These are phyloP conservation scores for Charina bottae DNA, from an alignment of 2,113 vertebrate species.

Conservation along the genomic window DNA sequence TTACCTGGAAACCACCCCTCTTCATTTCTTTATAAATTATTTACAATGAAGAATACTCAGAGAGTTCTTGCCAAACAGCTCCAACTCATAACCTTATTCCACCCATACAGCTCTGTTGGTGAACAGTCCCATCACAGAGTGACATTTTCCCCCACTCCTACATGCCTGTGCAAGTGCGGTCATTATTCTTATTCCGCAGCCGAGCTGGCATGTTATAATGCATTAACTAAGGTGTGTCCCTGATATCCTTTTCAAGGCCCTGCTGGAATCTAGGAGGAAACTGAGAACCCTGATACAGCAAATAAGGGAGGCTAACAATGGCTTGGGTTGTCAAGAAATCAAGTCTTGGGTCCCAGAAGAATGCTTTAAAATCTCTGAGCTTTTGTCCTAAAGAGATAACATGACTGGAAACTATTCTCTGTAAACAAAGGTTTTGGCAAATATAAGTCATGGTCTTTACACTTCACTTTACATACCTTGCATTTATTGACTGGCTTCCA, in stretches of 20 bases:
- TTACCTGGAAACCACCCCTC: neutral
- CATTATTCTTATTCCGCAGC: conserved; percentile 19
- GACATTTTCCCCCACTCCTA: neutral
- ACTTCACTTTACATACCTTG: conserved; percentile 72
- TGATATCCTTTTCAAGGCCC: conserved; percentile 21
- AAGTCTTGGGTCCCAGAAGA: conserved; percentile 24
- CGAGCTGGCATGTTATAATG: neutral
- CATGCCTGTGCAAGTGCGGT: neutral
- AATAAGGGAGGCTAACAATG: conserved; percentile 30
- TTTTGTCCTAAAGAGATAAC: conserved; percentile 54
- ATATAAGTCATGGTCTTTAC: conserved; percentile 54
- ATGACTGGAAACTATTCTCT: conserved; percentile 37
- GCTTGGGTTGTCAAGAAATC: conserved; percentile 46
- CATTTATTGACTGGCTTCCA: conserved; percentile 75
- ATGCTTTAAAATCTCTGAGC: conserved; percentile 31
- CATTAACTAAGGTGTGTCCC: conserved; percentile 26
- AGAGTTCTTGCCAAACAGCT: neutral
- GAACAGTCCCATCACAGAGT: neutral
- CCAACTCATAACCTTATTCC: neutral
- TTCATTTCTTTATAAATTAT: neutral
- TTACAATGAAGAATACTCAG: neutral
- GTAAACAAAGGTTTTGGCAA: conserved; percentile 50
- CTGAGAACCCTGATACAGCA: conserved; percentile 1
- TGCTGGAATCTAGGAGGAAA: neutral
- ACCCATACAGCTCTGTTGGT: neutral